phyloP scores from a whole-genome alignment of 2,888 invertebrate species.

The Eupelmus urozonus region DNA sequence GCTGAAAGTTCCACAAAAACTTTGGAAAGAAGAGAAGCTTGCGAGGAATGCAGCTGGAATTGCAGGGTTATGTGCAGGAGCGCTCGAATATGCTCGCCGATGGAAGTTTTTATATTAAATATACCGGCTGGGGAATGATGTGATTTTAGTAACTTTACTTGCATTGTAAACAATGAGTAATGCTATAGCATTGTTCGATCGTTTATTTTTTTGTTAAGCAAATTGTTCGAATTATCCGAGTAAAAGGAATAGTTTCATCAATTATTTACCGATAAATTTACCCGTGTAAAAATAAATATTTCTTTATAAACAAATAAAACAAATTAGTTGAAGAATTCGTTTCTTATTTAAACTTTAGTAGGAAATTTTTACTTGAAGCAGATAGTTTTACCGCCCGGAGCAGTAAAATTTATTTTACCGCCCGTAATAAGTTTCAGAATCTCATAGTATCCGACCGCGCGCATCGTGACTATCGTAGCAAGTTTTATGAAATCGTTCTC shows the following conservation, averaged over 20 bases:
- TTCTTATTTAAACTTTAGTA: no score
- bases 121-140: not conserved
- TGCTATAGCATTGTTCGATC: no score
- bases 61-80: not conserved
- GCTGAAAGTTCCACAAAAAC: no score
- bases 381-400: slow-evolving; percentile 5
- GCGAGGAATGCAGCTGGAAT: not conserved
- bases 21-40: not conserved
- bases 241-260: no score
- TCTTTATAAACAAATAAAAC: no score
- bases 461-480: not conserved
- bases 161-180: not conserved
- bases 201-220: no score
- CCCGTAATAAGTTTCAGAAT: slow-evolving; percentile 13
- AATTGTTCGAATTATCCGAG: no score
- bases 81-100: not conserved
- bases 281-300: no score
- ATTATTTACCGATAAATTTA: no score
- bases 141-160: not conserved
- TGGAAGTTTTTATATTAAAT: slow-evolving; percentile 23
- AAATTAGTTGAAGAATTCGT: no score
- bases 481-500: slow-evolving; percentile 11
- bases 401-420: slow-evolving; percentile 22
- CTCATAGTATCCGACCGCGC: slow-evolving; percentile 15
- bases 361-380: not conserved